Percentiles rank a stretch among this genome's conserved stretches.
These are phyloP conservation scores for Metellina segmentata DNA, from an alignment of 2,888 invertebrate genomes.

Conservation along the genomic window DNA sequence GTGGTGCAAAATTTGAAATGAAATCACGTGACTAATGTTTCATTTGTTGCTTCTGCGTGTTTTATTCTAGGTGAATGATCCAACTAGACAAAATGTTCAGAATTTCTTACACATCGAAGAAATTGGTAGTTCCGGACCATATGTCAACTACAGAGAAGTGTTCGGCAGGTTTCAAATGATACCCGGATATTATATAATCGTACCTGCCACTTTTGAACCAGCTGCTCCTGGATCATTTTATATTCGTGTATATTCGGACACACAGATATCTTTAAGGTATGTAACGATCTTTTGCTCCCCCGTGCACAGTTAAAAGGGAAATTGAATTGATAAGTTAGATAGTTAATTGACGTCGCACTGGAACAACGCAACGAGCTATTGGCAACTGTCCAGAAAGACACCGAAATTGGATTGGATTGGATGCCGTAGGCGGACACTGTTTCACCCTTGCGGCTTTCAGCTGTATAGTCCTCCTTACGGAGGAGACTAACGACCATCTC, in stretches of 20 bases:
- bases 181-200: slow-evolving; percentile 82
- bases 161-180: slow-evolving; percentile 81
- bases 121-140: slow-evolving; percentile 82
- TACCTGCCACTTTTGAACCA: slow-evolving; percentile 82
- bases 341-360: too few relatives aligned
- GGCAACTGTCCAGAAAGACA: too few relatives aligned
- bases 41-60: background rate
- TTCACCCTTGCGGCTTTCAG: too few relatives aligned
- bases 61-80: slow-evolving; percentile 52
- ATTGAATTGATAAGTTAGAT: too few relatives aligned
- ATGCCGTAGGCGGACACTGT: too few relatives aligned
- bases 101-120: slow-evolving; percentile 82
- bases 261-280: slow-evolving; percentile 74
- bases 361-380: too few relatives aligned
- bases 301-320: background rate
- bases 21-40: background rate
- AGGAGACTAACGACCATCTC: too few relatives aligned
- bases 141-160: slow-evolving; percentile 82
- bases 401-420: too few relatives aligned
- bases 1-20: background rate
- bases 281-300: background rate
- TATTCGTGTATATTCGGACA: slow-evolving; percentile 80
- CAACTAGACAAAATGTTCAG: slow-evolving; percentile 74
- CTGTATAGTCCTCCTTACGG: too few relatives aligned
- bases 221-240: slow-evolving; percentile 81